These are phyloP conservation scores for Zenarchopterus dispar DNA, from an alignment of 2,797 vertebrate genomes.

Conservation along the genomic window DNA sequence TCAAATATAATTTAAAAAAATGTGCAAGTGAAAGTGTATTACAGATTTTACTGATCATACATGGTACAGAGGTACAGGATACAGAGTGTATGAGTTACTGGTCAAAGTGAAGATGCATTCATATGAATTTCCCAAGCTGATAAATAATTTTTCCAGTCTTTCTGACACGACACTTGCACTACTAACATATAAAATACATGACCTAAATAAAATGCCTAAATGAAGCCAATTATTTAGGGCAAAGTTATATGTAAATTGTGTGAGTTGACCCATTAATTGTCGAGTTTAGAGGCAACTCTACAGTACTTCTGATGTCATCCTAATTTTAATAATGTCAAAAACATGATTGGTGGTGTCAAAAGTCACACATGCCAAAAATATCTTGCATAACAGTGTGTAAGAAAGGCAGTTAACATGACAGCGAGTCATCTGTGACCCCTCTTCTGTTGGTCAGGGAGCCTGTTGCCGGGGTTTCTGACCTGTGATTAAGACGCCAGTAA, in stretches of 20 bases:
- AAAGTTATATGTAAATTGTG: not conserved
- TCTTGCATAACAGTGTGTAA: conserved; percentile 69
- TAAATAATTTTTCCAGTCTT: too few species aligned
- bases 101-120: too few species aligned
- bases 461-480: conserved; percentile 61
- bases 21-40: not conserved
- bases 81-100: too few species aligned
- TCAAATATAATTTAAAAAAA: not conserved
- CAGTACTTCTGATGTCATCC: not conserved
- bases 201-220: not conserved
- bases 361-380: conserved; percentile 71
- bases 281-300: conserved; percentile 1
- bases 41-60: too few species aligned
- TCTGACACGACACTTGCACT: too few species aligned
- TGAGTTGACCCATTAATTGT: conserved; percentile 7
- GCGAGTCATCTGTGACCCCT: conserved; percentile 43
- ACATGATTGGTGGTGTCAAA: conserved; percentile 58
- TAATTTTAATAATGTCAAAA: conserved; percentile 32
- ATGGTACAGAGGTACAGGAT: too few species aligned
- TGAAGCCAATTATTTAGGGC: not conserved
- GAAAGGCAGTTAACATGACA: conserved; percentile 59
- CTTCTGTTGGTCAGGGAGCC: conserved; percentile 60
- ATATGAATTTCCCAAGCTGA: too few species aligned
- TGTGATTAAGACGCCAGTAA: conserved; percentile 76
- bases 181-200: too few species aligned